phyloP scores from a whole-genome alignment of 2,797 vertebrate species.

The Pteropus rufus region DNA sequence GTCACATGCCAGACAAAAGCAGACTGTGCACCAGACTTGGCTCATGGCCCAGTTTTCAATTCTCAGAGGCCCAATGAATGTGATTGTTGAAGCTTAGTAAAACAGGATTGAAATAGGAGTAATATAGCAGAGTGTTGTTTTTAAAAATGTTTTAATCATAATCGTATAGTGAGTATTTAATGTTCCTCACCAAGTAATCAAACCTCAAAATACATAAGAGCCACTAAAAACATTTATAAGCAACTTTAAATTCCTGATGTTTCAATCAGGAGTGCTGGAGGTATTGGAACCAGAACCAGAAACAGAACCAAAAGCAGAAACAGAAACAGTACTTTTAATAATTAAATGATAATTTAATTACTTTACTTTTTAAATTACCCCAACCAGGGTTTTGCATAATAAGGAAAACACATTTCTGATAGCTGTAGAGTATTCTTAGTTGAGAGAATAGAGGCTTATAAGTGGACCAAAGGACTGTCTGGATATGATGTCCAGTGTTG shows the following conservation, averaged over 20 bases:
- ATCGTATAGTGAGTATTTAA: not conserved
- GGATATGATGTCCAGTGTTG: not conserved
- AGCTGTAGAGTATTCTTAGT: not conserved
- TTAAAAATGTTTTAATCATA: not conserved
- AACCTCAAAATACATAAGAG: not conserved
- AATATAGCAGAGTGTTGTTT: not conserved
- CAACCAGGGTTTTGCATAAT: not conserved
- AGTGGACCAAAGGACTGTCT: not conserved
- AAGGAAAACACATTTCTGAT: not conserved
- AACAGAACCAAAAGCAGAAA: too few relatives aligned
- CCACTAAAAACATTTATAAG: not conserved
- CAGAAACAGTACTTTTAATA: not conserved
- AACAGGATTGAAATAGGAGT: not conserved
- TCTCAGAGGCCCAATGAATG: not conserved
- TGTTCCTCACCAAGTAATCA: not conserved
- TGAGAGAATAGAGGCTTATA: not conserved
- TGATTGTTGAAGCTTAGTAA: not conserved
- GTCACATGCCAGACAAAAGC: not conserved
- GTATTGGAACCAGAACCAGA: not conserved
- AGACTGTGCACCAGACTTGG: not conserved
- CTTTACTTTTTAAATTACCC: not conserved
- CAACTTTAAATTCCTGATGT: not conserved
- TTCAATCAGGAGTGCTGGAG: not conserved
- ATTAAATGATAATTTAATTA: too few relatives aligned
- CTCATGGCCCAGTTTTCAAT: rapidly evolving